Base-by-base conservation (phyloP, 2,113 vertebrate genomes). In the Ophiodon elongatus region DNA sequence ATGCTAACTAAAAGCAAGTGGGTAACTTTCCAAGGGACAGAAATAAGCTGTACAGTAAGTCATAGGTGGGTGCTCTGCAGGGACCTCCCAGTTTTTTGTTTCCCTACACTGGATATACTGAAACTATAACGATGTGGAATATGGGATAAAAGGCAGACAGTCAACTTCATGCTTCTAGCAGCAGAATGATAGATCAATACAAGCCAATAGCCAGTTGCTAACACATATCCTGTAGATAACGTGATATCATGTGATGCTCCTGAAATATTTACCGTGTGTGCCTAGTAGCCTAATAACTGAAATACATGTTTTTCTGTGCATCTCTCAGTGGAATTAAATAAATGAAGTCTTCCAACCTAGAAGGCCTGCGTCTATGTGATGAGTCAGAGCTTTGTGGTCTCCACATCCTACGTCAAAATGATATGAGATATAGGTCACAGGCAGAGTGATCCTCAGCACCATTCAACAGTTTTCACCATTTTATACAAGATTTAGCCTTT, bases 361-460 rank as follows among this genome's bases (percentile, higher is more conserved):
- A 93, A 77, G 47, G 25, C 69, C 89, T 19, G 69, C 65, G 25
- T 91, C 39, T 52, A 33, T 65, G 57, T 73, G 84, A 84, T 93
- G 92, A 94, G 78, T 94, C 91, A 94, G 72, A 88, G 74, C 85
- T 86, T 70, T 79, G 74, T 90, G 79, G 79, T 89, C 43, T 41
- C 69, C 73, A 74, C 60, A 52, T 82, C 85, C 71, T 84, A 85
- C 76, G 29, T 94, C 92, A 93, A 74, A 89, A 85, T 88, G 82
- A 82, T 82, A 72, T 77, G 72, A 93, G 88, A 94, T 93, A 80
- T 91, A 91, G 91, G 91, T 91, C 66, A 41, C 79, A 88, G 79
- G 68, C 80, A 35, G 43, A 80, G 66, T 33, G 56, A 80, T 85
- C 80, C 73, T 77, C 79, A 80, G 68, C 35, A 79, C 23, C 23